phyloP scores from a whole-genome alignment of 1,140 invertebrate genomes.

The Polypedilum vanderplanki region DNA sequence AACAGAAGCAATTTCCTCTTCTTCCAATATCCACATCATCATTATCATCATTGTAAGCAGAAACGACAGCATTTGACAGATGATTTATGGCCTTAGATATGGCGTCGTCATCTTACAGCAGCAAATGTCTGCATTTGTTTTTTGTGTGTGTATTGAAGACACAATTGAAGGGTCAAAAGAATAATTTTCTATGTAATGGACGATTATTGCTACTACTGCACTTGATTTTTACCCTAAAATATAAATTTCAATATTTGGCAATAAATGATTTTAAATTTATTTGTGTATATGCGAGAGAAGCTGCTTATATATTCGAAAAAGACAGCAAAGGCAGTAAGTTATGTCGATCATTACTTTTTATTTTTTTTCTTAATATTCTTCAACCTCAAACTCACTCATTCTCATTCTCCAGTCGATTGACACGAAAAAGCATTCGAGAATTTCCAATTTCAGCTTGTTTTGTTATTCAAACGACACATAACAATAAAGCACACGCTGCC shows the following conservation, averaged over 20 bases:
- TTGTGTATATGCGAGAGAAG: too few relatives aligned
- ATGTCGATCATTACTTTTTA: too few relatives aligned
- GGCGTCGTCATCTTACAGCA: background rate
- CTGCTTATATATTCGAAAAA: too few relatives aligned
- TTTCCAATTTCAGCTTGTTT: too few relatives aligned
- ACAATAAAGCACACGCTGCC: background rate
- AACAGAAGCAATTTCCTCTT: constrained; percentile 1
- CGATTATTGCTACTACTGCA: too few relatives aligned
- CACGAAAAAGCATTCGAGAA: background rate
- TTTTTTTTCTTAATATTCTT: background rate
- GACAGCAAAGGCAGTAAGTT: too few relatives aligned
- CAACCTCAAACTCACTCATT: background rate
- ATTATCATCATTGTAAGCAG: background rate
- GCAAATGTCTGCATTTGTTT: background rate
- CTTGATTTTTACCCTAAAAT: too few relatives aligned
- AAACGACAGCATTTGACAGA: background rate
- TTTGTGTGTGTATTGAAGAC: background rate
- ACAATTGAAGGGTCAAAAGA: background rate
- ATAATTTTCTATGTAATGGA: background rate
- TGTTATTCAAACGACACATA: background rate
- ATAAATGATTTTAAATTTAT: too few relatives aligned
- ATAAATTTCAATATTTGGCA: too few relatives aligned
- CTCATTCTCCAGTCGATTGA: background rate
- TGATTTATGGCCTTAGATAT: constrained; percentile 8
- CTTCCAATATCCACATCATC: constrained; percentile 20